These are phyloP conservation scores for Dendrophyllia cribrosa DNA, from an alignment of 64 coral and sea anemone species.

Conservation along the genomic window DNA sequence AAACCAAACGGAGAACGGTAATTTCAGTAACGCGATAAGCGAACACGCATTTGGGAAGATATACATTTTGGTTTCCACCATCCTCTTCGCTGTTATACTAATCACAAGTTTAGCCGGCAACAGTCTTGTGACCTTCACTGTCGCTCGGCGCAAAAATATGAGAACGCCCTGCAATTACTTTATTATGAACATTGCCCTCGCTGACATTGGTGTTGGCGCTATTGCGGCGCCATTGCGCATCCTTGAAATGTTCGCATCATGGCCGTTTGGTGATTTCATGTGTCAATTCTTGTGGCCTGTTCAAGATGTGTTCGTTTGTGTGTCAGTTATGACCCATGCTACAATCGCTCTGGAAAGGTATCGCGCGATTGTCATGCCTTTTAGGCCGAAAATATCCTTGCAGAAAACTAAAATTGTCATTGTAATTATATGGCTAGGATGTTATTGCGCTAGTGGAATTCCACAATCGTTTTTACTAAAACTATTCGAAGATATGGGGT, in stretches of 20 bases:
- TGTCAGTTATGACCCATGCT: slow-evolving; percentile 76
- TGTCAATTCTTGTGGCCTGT: slow-evolving; percentile 78
- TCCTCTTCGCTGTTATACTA: slow-evolving; percentile 35
- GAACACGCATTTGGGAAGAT: background rate
- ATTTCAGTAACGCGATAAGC: background rate
- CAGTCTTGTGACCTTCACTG: slow-evolving; percentile 23
- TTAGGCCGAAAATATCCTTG: slow-evolving; percentile 65
- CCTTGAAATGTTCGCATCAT: slow-evolving; percentile 56
- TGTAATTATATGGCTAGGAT: slow-evolving; percentile 60
- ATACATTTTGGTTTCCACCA: background rate
- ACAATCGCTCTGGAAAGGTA: slow-evolving; percentile 86
- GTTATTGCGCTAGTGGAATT: slow-evolving; percentile 62
- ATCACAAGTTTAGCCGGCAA: slow-evolving; percentile 49
- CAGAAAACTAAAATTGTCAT: slow-evolving; percentile 60
- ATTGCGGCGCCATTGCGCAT: slow-evolving; percentile 77
- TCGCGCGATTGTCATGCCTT: slow-evolving; percentile 71
- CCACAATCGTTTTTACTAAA: slow-evolving; percentile 55
- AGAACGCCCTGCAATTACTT: slow-evolving; percentile 65
- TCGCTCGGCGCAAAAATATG: slow-evolving; percentile 52
- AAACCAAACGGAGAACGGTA: background rate
- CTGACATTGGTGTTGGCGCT: slow-evolving; percentile 65
- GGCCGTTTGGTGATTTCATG: slow-evolving; percentile 77
- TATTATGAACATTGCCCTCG: slow-evolving; percentile 58
- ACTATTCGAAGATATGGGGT: background rate
- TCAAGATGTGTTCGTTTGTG: slow-evolving; percentile 83